Evolutionary conservation across 2,888 invertebrate genomes (phyloP), one percentile per base, ranked within the genome.

Genomic region (Athalia cordata): DNA sequence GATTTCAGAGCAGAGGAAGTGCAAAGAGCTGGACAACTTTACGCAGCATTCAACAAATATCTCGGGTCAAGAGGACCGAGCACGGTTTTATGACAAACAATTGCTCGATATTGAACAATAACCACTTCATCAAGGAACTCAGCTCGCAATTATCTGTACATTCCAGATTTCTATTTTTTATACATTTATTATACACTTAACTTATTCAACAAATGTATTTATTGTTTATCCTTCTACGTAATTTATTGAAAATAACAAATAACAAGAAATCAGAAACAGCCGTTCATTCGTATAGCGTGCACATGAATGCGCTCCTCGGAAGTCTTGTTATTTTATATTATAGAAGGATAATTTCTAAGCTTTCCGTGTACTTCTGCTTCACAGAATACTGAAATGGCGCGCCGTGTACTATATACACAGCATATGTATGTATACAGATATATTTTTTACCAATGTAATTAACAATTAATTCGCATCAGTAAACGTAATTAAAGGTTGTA

Each of bases 41-140:
- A 89, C 78, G 85, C 88, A 11, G 89, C 89, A 7, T 86, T 89
- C 72, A 88, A 83, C 67, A 89, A 89, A 78, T 89, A 87, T 70
- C 81, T 89, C 29, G 87, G 86, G 66, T 84, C 87, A 3, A 84
- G 86, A 50, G 83, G 85, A 75, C 82, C 84, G 9, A 85, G 80
- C 70, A 64, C 80, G 11, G 70, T 79, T 15, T 79, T 80, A 75
- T 81, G 77, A 80, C 75, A 57, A 50, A 76, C 9, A 43, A 15
- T 61, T 4, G 9, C 15, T 13, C 50, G 11, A 11, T 75, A 64
- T 29, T 29, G 29, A 29, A 29, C 29, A 29, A 29, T 29, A 29
- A 29, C 29, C 29, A 29, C 29, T 29, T 29, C 29, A 29, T 29
- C 29, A 2, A 29, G 29, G 2, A 29, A 29, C 29, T 29, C 29